Evolutionary conservation across 2,888 invertebrate genomes (phyloP), one percentile per base, ranked within the genome.

Genomic region (Hemicrepidius hirtus): DNA sequence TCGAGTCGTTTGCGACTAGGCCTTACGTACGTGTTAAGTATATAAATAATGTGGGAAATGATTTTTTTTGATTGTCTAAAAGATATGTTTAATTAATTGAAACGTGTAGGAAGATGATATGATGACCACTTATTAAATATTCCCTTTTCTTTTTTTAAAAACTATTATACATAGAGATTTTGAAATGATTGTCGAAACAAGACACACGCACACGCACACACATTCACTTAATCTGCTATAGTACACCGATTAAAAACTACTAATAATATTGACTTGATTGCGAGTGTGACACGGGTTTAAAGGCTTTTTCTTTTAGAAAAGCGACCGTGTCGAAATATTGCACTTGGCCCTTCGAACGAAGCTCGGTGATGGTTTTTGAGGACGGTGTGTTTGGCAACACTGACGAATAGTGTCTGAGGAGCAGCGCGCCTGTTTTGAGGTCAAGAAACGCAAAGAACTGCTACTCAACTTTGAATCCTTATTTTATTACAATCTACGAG

Each of bases 71-170:
- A 78, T 79, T 78, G 78, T 77, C 78, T 78, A 77, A 77, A 66
- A 74, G 80, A 80, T 80, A 80, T 80, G 80, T 78, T 75, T 78
- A 76, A 69, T 76, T 82, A 85, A 85, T 85, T 85, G 85, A 84
- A 82, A 83, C 85, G 81, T 79, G 84, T 84, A 85, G 85, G 85
- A 83, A 81, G 75, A 73, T 75, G 75, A 72, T 75, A 60, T 71
- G 74, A 73, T 62, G 75, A 76, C 64, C 68, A 59, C 50, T 65
- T 67, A 46, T 50, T 63, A 60, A 60, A 72, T 67, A 62, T 71
- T 41, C 68, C 20, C 28, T 20, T 53, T 18, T 49, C n/a, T n/a
- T 60, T 24, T 5, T 24, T 72, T 72, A 68, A 64, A 73, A 73
- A 46, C 73, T 73, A 66, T 70, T 49, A 32, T 68, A 57, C 50